phyloP scores from a whole-genome alignment of 2,888 invertebrate genomes.

The Chrysotoxum bicinctum region DNA sequence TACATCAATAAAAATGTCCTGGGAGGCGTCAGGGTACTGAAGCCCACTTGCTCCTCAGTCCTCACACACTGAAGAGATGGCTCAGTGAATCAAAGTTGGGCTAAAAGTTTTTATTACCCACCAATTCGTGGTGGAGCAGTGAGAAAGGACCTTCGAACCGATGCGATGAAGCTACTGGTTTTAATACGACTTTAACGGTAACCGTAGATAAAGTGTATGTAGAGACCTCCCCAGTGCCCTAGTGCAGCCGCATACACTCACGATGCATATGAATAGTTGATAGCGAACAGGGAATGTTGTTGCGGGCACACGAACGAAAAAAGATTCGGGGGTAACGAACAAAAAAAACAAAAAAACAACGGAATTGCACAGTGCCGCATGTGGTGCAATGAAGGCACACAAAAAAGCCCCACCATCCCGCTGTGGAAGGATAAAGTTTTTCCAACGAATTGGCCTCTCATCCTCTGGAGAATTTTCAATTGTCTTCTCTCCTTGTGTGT shows the following conservation, averaged over 20 bases:
- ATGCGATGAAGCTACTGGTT: constrained; percentile 32
- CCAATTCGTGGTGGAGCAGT: constrained; percentile 60
- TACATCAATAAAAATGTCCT: constrained; percentile 53
- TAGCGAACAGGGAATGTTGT: constrained; percentile 47
- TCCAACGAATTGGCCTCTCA: constrained; percentile 64
- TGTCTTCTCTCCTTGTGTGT: constrained; percentile 50
- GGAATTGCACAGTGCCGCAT: constrained; percentile 54
- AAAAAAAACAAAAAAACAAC: neutral
- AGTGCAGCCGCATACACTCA: constrained; percentile 54
- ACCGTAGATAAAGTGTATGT: constrained; percentile 4
- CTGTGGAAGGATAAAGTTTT: constrained; percentile 65
- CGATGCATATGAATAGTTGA: constrained; percentile 69
- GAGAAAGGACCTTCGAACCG: constrained; percentile 60
- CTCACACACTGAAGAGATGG: constrained; percentile 10
- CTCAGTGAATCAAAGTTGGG: constrained; percentile 65
- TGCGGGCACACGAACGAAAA: constrained; percentile 24
- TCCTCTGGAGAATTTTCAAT: constrained; percentile 63
- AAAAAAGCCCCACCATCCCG: constrained; percentile 3
- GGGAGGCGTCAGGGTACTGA: neutral
- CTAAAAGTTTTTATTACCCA: constrained; percentile 70
- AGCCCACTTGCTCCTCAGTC: neutral
- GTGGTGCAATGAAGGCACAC: constrained; percentile 49
- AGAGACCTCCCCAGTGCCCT: constrained; percentile 47
- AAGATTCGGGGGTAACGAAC: constrained; percentile 4
- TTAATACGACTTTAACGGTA: constrained; percentile 57